These are phyloP conservation scores for Heloderma charlesbogerti DNA, from an alignment of 2,113 vertebrate genomes.

Conservation along the genomic window DNA sequence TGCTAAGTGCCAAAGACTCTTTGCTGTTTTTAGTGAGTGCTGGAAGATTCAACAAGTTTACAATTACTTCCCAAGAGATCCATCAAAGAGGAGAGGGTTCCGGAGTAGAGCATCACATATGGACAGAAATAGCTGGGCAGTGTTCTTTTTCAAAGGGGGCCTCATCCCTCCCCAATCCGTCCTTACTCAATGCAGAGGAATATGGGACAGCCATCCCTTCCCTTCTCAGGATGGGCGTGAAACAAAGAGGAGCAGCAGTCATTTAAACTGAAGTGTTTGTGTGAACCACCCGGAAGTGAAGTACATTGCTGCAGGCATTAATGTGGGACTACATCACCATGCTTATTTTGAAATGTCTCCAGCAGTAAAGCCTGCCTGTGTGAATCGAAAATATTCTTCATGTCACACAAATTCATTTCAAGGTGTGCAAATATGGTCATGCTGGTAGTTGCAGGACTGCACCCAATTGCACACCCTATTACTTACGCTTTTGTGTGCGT, in stretches of 20 bases:
- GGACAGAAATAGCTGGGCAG: not conserved
- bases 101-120: not conserved
- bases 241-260: not conserved
- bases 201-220: not conserved
- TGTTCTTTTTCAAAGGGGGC: not conserved
- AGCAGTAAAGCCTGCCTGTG: not conserved
- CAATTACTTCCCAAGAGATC: not conserved
- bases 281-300: not conserved
- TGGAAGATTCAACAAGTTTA: not conserved
- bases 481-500: not conserved
- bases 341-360: not conserved
- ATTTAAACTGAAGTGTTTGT: not conserved
- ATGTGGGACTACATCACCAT: not conserved
- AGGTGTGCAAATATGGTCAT: constrained; percentile 27
- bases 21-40: not conserved
- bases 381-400: not conserved
- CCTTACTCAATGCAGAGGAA: not conserved
- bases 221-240: not conserved
- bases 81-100: not conserved
- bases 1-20: not conserved
- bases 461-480: not conserved
- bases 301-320: not conserved
- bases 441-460: not conserved
- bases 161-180: not conserved
- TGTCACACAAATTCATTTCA: not conserved